Percentiles rank a stretch among this genome's conserved stretches.
phyloP scores from a whole-genome alignment of 2,797 vertebrate species.

The Sebastes paucispinis region DNA sequence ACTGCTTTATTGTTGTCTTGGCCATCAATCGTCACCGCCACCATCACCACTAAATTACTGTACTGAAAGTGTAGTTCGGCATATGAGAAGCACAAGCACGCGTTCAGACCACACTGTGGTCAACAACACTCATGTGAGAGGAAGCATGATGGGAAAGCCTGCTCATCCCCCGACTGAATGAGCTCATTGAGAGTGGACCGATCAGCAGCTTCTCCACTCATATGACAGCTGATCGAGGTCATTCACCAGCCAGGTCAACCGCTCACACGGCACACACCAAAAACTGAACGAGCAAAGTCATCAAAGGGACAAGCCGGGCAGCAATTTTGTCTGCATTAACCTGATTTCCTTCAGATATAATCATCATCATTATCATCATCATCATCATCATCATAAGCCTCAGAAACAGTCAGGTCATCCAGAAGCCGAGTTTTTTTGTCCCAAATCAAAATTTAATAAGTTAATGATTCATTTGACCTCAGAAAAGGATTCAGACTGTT shows the following conservation, averaged over 20 bases:
- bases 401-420: not conserved
- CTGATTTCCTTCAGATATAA: not conserved
- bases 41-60: not conserved
- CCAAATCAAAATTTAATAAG: not conserved
- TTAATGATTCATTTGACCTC: not conserved
- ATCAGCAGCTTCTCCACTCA: constrained; percentile 40
- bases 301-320: not conserved
- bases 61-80: constrained; percentile 6
- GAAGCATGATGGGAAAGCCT: constrained; percentile 4
- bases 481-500: not conserved
- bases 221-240: constrained; percentile 35
- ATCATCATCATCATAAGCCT: not conserved
- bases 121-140: constrained; percentile 55
- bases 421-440: not conserved
- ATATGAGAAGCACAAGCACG: not conserved
- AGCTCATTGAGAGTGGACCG: constrained; percentile 44
- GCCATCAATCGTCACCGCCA: not conserved
- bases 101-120: constrained; percentile 7
- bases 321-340: not conserved
- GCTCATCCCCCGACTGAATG: constrained; percentile 37
- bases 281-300: not conserved
- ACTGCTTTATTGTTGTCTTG: not conserved
- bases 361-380: not conserved
- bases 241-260: not conserved
- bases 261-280: constrained; percentile 23